Base-by-base conservation (phyloP, 2,888 invertebrate species). In the Heliothis peltigera region DNA sequence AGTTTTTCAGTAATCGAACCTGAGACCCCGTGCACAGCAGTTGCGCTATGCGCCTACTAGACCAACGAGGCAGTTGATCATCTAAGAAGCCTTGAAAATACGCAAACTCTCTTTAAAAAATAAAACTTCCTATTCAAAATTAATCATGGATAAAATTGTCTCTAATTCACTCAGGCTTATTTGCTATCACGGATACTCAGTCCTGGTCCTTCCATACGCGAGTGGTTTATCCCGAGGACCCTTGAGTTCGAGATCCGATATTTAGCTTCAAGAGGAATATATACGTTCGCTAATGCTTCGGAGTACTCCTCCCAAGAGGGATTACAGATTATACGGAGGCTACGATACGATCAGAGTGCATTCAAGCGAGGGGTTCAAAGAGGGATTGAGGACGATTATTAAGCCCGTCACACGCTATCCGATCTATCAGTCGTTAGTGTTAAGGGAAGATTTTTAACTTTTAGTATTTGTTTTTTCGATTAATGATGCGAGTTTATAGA, bases 231-330 rank as follows among this genome's bases (percentile, higher is more conserved):
- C 10, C 17, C n/a, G 47, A 67, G 17, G 53, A 54, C 48, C 48
- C 43, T 70, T 39, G 21, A 61, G 22, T 54, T 55, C 17, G 18
- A 55, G 53, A 63, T 35, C 39, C 47, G 8, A 60, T 75, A 57
- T 54, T 61, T 49, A 43, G 18, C 22, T 17, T 21, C 43, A 71
- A 71, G 64, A 57, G 61, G 59, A 71, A 78, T 64, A 46, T 21
- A 46, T 18, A 19, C 10, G 21, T 35, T 43, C 42, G 10, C 22
- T 32, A 52, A 49, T 35, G 18, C 43, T 46, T 32, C 21, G 21
- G 39, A 44, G 46, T 35, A 52, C 47, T 44, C 17, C 42, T 52
- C 43, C 53, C 8, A 17, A 43, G 60, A 32, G 32, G 54, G 55
- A 56, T 77, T 74, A 65, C 21, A 46, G 60, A 68, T 65, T 58